Conservation (phyloP, 30 jellyfish, hydroid and myxozoan genomes). For the Pelagia noctiluca region DNA sequence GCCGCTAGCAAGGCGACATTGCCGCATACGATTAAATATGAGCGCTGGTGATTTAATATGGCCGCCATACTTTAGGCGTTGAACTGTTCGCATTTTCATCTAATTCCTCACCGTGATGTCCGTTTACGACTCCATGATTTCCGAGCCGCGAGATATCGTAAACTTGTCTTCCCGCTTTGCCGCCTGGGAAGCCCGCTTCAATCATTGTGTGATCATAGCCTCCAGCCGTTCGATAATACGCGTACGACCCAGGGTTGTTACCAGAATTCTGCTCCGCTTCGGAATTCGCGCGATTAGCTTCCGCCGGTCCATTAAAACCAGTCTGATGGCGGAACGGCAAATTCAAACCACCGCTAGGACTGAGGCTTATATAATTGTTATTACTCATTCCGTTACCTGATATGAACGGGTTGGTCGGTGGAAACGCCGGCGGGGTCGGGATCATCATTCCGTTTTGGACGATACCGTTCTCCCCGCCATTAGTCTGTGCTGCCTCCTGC, state of each 20-base stretch:
- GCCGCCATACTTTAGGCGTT: slow-evolving; percentile 99
- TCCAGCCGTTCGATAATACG: slow-evolving; percentile 82
- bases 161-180: slow-evolving; percentile 23
- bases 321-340: slow-evolving; percentile 91
- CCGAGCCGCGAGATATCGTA: slow-evolving; percentile 77
- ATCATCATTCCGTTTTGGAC: slow-evolving; percentile 77
- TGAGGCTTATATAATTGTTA: slow-evolving; percentile 88
- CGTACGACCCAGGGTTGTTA: slow-evolving; percentile 73
- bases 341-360: slow-evolving; percentile 93
- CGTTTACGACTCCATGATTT: slow-evolving; percentile 82
- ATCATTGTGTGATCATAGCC: slow-evolving; percentile 71
- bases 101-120: slow-evolving; percentile 91
- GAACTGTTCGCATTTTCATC: slow-evolving; percentile 92
- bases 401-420: slow-evolving; percentile 75
- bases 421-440: slow-evolving; percentile 79
- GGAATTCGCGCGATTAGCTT: slow-evolving; percentile 56
- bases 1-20: no score
- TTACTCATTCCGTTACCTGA: slow-evolving; percentile 79
- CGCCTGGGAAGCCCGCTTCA: slow-evolving; percentile 54
- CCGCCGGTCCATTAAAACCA: slow-evolving; percentile 74
- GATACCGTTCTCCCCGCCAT: slow-evolving; percentile 65
- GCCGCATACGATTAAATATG: no score
- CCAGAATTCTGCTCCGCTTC: slow-evolving; percentile 76
- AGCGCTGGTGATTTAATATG: slow-evolving; percentile 65
- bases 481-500: slow-evolving; percentile 66